phyloP scores from a whole-genome alignment of 2,113 vertebrate species.

The Monopterus albus region DNA sequence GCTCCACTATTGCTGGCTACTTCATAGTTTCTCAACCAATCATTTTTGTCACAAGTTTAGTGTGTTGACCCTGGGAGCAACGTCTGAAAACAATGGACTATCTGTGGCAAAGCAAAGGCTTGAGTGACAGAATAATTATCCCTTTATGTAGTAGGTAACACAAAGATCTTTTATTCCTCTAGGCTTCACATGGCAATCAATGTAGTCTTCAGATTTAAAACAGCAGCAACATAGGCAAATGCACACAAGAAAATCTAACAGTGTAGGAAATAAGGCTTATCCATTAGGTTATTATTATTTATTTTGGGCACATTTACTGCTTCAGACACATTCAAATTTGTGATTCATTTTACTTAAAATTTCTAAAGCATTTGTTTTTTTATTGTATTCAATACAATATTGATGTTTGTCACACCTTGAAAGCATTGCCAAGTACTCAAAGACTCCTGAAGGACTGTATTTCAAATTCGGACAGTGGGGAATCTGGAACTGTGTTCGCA shows the following conservation, averaged over 20 bases:
- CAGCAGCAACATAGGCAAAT: conserved; percentile 2
- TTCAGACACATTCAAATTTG: no score
- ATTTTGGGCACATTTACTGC: no score
- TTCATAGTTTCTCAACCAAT: conserved; percentile 69
- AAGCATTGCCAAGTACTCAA: no score
- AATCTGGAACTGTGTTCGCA: no score
- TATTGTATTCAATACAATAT: no score
- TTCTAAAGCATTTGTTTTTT: no score
- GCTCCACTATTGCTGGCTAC: conserved; percentile 40
- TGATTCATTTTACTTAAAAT: no score
- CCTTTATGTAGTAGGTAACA: conserved; percentile 60
- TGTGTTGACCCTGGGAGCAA: conserved; percentile 38
- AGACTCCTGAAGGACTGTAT: no score
- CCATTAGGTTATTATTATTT: no score
- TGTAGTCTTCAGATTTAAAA: conserved; percentile 7
- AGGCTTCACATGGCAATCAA: conserved; percentile 40
- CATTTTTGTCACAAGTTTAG: conserved; percentile 63
- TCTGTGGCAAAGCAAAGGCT: conserved; percentile 34
- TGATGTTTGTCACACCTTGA: no score
- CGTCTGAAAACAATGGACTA: conserved; percentile 54
- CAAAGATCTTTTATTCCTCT: conserved; percentile 31
- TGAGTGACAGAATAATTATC: conserved; percentile 74
- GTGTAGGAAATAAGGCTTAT: background rate
- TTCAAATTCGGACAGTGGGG: no score
- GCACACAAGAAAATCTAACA: background rate